phyloP scores from a whole-genome alignment of 2,888 invertebrate species.

The Hirudinaria manillensis region DNA sequence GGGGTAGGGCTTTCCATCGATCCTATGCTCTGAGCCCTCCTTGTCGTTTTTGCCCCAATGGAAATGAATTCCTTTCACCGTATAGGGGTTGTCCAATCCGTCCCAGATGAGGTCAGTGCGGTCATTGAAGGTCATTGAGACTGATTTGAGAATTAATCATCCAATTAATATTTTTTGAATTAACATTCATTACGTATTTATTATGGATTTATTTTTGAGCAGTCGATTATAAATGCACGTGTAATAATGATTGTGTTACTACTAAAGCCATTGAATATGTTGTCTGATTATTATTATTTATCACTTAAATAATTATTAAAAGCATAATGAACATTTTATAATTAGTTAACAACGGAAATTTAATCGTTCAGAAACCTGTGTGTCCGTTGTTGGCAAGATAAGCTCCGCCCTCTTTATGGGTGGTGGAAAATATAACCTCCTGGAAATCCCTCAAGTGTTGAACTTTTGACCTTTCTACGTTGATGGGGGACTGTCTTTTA shows the following conservation, averaged over 20 bases:
- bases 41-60: slow-evolving; percentile 24
- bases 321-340: too few relatives aligned
- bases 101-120: slow-evolving; percentile 14
- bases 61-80: slow-evolving; percentile 25
- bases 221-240: too few relatives aligned
- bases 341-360: too few relatives aligned
- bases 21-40: slow-evolving; percentile 27
- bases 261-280: too few relatives aligned
- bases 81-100: slow-evolving; percentile 4
- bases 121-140: slow-evolving; percentile 19
- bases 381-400: slow-evolving; percentile 29
- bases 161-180: too few relatives aligned
- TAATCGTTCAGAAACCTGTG: slow-evolving; percentile 2
- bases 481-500: slow-evolving; percentile 27
- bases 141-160: background rate
- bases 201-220: too few relatives aligned
- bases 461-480: slow-evolving; percentile 4
- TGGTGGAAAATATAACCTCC: background rate
- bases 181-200: too few relatives aligned
- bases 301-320: too few relatives aligned
- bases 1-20: slow-evolving; percentile 24
- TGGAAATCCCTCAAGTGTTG: slow-evolving; percentile 1
- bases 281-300: too few relatives aligned
- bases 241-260: too few relatives aligned
- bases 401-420: background rate